Evolutionary conservation across 1,140 invertebrate genomes (phyloP).

Genomic region (Marisa cornuarietis): DNA sequence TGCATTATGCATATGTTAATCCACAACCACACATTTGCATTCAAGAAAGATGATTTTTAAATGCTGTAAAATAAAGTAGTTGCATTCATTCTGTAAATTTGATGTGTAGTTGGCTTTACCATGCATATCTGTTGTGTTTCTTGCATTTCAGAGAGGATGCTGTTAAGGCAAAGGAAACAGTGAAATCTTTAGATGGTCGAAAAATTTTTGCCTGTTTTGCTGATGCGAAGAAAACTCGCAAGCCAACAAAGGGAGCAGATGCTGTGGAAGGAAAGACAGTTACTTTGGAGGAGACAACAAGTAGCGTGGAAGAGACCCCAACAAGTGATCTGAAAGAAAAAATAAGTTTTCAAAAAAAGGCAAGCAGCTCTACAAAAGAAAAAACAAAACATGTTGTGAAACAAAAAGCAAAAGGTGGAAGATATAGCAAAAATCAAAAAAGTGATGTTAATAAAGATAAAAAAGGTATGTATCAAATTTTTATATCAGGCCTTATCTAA

Average conservation of each 20-base stretch:
- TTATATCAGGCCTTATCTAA: neutral
- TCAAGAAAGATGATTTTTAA: too few species aligned
- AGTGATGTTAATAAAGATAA: conserved; percentile 9
- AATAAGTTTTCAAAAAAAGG: neutral
- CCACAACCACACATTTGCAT: too few species aligned
- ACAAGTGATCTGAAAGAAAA: too few species aligned
- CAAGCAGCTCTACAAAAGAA: neutral
- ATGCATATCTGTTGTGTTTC: neutral
- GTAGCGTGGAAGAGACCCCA: neutral
- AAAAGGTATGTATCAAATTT: conserved; percentile 8
- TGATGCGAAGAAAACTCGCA: conserved; percentile 41
- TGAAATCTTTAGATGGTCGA: conserved; percentile 38
- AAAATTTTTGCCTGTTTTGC: conserved; percentile 43
- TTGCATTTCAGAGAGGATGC: conserved; percentile 48
- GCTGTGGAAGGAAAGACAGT: conserved; percentile 7
- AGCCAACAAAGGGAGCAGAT: conserved; percentile 14
- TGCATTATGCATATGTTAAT: too few species aligned
- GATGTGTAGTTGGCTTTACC: too few species aligned
- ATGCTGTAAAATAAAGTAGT: too few species aligned
- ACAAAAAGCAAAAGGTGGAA: too few species aligned
- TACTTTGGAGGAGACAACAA: neutral
- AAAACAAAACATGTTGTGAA: neutral
- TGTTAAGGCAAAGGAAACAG: conserved; percentile 38
- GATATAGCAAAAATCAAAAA: neutral
- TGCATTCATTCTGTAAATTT: too few species aligned